Conservation (phyloP, 2,888 invertebrate genomes). For the Agrotis exclamationis region DNA sequence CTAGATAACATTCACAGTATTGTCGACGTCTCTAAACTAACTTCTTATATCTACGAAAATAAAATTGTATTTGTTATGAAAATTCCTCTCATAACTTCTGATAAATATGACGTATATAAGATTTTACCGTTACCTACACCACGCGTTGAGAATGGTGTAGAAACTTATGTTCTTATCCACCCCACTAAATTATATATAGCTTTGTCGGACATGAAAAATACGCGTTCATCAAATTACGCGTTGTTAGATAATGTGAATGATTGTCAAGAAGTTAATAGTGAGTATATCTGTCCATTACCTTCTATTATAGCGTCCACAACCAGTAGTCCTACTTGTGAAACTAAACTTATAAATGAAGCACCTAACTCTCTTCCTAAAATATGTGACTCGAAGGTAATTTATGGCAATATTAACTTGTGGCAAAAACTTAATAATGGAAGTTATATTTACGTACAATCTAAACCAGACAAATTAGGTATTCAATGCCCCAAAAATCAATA, state of each 20-base stretch:
- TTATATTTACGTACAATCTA: constrained; percentile 50
- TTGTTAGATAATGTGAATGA: constrained; percentile 36
- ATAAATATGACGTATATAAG: constrained; percentile 37
- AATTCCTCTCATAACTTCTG: constrained; percentile 29
- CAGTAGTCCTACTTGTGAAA: constrained; percentile 35
- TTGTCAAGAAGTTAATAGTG: constrained; percentile 29
- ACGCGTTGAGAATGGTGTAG: neutral
- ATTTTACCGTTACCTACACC: constrained; percentile 40
- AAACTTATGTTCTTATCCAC: constrained; percentile 42
- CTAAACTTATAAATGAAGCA: constrained; percentile 27
- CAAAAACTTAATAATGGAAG: constrained; percentile 44
- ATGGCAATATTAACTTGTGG: constrained; percentile 43
- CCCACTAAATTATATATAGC: constrained; percentile 40
- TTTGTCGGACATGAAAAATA: constrained; percentile 14
- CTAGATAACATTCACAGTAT: constrained; percentile 32
- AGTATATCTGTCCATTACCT: constrained; percentile 38
- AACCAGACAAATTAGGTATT: constrained; percentile 32
- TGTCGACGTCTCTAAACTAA: constrained; percentile 44
- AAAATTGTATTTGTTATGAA: constrained; percentile 42
- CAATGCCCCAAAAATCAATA: constrained; percentile 11
- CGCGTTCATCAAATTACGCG: constrained; percentile 14
- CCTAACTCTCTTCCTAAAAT: constrained; percentile 14
- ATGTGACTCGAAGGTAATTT: constrained; percentile 32
- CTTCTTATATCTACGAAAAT: constrained; percentile 38
- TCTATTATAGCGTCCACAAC: constrained; percentile 25